Percentiles rank a stretch among this genome's conserved stretches.
Conservation (phyloP, 23 tunicate species). For the Oikopleura vanhoeffeni region DNA sequence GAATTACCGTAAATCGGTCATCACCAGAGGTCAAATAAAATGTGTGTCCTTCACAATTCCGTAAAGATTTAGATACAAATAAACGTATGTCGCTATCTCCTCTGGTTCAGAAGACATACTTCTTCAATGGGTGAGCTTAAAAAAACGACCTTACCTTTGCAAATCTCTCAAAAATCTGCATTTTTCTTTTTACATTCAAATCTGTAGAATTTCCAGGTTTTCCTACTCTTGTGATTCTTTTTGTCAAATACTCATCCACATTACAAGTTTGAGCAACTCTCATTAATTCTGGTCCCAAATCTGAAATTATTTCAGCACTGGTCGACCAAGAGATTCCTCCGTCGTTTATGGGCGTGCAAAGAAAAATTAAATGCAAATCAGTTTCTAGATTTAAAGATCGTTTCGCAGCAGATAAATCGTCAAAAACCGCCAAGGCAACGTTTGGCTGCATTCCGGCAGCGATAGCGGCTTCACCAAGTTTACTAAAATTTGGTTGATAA, state of each 20-base stretch:
- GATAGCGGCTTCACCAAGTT: slow-evolving; percentile 78
- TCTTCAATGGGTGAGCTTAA: no score
- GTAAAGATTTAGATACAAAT: no score
- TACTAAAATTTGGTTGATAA: no score
- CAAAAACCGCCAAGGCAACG: slow-evolving; percentile 46
- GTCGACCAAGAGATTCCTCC: not conserved
- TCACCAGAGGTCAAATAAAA: no score
- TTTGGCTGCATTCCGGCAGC: slow-evolving; percentile 53
- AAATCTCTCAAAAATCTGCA: not conserved
- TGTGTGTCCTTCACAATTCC: no score
- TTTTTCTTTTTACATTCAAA: not conserved
- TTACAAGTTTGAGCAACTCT: not conserved
- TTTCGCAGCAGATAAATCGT: slow-evolving; percentile 59
- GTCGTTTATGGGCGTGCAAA: slow-evolving; percentile 10
- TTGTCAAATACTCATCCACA: not conserved
- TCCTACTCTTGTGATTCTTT: not conserved
- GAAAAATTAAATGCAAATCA: slow-evolving; percentile 82
- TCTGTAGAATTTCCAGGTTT: not conserved
- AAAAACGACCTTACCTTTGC: not conserved
- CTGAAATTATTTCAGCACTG: not conserved
- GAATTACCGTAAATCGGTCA: no score
- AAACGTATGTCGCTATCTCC: no score
- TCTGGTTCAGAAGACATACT: no score
- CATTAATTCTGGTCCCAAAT: not conserved
- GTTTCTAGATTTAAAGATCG: slow-evolving; percentile 53